Conservation (phyloP, 2,113 vertebrate genomes). For the Dasyornis broadbenti region DNA sequence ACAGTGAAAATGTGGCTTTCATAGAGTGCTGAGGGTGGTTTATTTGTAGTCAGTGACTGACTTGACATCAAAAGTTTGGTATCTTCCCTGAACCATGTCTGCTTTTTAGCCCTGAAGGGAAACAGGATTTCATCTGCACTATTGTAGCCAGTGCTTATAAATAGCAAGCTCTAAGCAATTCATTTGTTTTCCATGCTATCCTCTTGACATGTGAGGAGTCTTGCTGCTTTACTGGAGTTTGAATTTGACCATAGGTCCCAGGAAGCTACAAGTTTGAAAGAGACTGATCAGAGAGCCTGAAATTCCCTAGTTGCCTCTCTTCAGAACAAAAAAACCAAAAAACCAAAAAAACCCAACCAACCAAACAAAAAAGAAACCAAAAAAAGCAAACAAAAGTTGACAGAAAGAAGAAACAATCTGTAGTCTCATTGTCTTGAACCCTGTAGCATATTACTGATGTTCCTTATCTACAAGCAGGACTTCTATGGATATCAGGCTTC, state of each 20-base stretch:
- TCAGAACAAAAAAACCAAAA: not conserved
- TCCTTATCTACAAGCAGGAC: not conserved
- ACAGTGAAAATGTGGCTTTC: not conserved
- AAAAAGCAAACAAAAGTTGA: not conserved
- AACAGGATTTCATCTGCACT: not conserved
- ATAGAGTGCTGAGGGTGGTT: rapidly evolving
- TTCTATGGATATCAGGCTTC: not conserved
- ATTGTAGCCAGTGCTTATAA: not conserved
- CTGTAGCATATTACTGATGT: not conserved
- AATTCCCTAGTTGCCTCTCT: not conserved
- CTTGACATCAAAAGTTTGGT: not conserved
- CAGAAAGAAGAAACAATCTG: not conserved
- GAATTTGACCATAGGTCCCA: not conserved
- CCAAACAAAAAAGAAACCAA: too few species aligned
- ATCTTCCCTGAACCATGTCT: not conserved
- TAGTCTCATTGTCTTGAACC: not conserved
- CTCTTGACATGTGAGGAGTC: not conserved
- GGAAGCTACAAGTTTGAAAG: not conserved
- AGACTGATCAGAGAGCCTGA: not conserved
- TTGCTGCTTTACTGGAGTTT: not conserved
- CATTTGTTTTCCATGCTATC: not conserved
- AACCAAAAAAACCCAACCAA: too few species aligned
- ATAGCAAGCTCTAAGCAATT: not conserved
- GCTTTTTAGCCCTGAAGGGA: not conserved
- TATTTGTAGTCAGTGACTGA: not conserved